Evolutionary conservation across 1,140 invertebrate genomes (phyloP), one percentile per base, ranked within the genome.

Genomic region (Drosophila ambigua): DNA sequence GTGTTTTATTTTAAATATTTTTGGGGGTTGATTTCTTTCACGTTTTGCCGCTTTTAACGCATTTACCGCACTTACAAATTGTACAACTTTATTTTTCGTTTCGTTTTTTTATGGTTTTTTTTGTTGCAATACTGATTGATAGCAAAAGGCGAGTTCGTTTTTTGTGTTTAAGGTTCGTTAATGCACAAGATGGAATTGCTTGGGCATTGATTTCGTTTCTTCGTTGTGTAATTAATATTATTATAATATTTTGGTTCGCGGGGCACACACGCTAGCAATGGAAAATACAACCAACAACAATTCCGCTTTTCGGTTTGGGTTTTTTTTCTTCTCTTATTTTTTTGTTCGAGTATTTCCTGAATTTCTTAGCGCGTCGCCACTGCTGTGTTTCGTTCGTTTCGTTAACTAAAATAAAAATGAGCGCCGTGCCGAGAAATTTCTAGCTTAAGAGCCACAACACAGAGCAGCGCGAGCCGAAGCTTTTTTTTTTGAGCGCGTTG

Each of bases 371-470:
- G 82, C 82, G 82, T 41, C 77, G 74, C 35, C 35, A 39, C 78
- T 82, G 78, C 15, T 39, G 48, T 68, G 48, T 62, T 83, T 85
- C 83, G 82, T 85, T 85, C 82, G 82, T 82, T 85, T 87, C 82
- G 82, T 85, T 88, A 72, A 85, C 82, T 85, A 85, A 85, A 85
- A 62, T 85, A 76, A 82, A 74, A 85, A 75, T 85, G 82, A 85
- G 77, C 64, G 58, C 31, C 65, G 59, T 43, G 52, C 45, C 35
- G 63, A 59, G 66, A 52, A 75, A 69, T 63, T 66, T 73, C 77
- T 87, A 63, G 58, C 71, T 74, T 24, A n/a, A 26, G 39, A 61
- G 48, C 52, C 65, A 35, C 8, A 35, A 52, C 43, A 24, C 52
- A 62, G 48, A 59, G 54, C 55, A 61, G 61, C 77, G 82, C 82